Conservation (phyloP, 2,797 vertebrate genomes). For the Rhyacichthys aspro region DNA sequence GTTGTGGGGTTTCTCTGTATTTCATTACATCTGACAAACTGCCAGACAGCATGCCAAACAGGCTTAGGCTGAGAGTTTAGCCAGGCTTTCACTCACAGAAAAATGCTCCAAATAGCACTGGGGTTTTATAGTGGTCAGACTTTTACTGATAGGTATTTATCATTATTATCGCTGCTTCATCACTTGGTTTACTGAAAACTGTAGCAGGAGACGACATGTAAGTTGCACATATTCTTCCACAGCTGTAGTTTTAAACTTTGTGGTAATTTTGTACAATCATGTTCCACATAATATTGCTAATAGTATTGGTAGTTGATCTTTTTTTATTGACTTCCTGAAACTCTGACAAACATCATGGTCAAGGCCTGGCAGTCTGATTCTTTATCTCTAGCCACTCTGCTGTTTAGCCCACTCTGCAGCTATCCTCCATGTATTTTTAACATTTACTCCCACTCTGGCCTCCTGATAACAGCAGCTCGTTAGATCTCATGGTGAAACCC, state of each 20-base stretch:
- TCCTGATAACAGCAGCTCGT: conserved; percentile 17
- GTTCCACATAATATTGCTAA: no score
- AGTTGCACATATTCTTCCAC: no score
- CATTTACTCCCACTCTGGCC: conserved; percentile 19
- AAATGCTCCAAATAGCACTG: conserved; percentile 1
- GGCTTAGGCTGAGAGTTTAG: conserved; percentile 33
- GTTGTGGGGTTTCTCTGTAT: conserved; percentile 41
- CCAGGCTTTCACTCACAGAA: conserved; percentile 29
- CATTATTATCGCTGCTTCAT: no score
- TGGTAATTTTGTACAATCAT: no score
- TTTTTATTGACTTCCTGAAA: no score
- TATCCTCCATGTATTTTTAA: conserved; percentile 11
- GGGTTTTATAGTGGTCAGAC: no score
- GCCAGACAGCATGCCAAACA: conserved; percentile 39
- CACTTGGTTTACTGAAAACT: no score
- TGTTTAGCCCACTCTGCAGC: conserved; percentile 1
- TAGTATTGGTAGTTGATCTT: no score
- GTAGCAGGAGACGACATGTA: no score
- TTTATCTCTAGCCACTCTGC: conserved; percentile 1
- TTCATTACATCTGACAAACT: conserved; percentile 49
- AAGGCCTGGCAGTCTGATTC: neutral
- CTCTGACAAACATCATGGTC: neutral
- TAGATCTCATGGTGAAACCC: no score
- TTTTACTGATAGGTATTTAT: no score
- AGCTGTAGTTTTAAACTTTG: no score